phyloP scores from a whole-genome alignment of 2,113 vertebrate species.

The Saguinus imperator region DNA sequence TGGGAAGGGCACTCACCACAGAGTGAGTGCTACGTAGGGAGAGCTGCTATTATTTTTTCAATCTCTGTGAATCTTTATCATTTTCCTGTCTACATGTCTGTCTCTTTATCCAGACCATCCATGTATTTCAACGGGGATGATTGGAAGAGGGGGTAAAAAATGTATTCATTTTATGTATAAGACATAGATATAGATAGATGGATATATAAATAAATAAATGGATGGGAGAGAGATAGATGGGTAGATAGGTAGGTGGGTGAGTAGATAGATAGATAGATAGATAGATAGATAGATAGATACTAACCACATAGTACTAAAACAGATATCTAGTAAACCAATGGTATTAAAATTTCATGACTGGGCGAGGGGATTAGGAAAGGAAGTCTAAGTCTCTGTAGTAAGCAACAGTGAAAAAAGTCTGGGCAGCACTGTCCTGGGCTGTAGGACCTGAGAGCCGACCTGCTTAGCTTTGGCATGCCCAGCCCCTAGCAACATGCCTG shows the following conservation, averaged over 20 bases:
- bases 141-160: background rate
- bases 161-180: background rate
- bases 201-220: no score
- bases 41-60: background rate
- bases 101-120: background rate
- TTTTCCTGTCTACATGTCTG: background rate
- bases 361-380: accelerated
- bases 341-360: background rate
- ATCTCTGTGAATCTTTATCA: background rate
- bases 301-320: background rate
- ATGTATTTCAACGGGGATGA: background rate
- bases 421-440: background rate
- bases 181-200: background rate
- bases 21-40: accelerated
- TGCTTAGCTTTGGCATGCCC: no score
- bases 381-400: background rate
- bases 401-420: background rate
- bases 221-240: background rate
- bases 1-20: no score
- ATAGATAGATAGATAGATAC: background rate
- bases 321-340: background rate
- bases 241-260: no score
- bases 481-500: accelerated
- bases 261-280: no score
- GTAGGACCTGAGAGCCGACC: background rate